Evolutionary conservation across 2,797 vertebrate species (phyloP).

Genomic region (Liasis olivaceus): DNA sequence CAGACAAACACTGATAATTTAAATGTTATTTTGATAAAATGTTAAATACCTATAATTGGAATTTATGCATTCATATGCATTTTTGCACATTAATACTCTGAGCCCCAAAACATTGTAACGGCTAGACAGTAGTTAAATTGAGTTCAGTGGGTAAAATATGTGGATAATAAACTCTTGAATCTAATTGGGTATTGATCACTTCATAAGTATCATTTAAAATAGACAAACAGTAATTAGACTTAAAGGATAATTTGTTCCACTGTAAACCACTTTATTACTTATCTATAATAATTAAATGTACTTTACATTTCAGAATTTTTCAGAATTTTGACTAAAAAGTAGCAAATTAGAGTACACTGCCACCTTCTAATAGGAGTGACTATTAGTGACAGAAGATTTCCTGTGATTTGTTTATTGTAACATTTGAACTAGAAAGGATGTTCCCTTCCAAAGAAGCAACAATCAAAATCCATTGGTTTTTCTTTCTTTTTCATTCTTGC

Average conservation of each 20-base stretch:
- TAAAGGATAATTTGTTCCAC: slow-evolving; percentile 6
- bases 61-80: background rate
- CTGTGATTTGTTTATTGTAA: background rate
- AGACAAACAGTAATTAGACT: slow-evolving; percentile 22
- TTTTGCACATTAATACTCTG: background rate
- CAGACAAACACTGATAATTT: background rate
- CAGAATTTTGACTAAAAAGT: background rate
- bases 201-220: slow-evolving; percentile 28
- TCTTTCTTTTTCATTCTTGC: background rate
- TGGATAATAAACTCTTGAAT: slow-evolving; percentile 30
- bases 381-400: background rate
- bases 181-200: slow-evolving; percentile 13
- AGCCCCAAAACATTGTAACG: background rate
- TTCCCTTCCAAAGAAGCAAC: background rate
- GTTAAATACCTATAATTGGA: background rate
- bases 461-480: background rate
- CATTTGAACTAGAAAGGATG: background rate
- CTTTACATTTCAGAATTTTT: background rate
- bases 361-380: background rate
- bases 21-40: background rate
- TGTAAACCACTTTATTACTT: background rate
- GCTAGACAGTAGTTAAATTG: background rate
- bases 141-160: slow-evolving; percentile 12
- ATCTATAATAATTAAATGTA: background rate
- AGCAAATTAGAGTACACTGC: background rate